A percentile compares a stretch with the other conserved stretches of the same genome.
phyloP scores from a whole-genome alignment of 2,888 invertebrate species.

The Baronia brevicornis region DNA sequence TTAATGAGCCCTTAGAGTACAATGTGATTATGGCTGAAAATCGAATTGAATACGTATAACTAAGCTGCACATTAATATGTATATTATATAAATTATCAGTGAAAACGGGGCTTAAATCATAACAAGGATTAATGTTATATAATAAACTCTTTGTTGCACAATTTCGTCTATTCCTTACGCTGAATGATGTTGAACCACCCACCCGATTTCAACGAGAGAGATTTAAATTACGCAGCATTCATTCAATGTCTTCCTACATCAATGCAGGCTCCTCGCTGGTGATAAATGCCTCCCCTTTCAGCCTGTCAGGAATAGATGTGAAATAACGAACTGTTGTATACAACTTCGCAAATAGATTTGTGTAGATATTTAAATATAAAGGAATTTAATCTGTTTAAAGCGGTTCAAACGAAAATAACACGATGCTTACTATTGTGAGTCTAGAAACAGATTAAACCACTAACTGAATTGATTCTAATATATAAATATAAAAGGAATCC shows the following conservation, averaged over 20 bases:
- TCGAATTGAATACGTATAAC: no score
- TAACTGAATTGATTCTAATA: no score
- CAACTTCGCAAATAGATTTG: constrained; percentile 24
- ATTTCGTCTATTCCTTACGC: constrained; percentile 26
- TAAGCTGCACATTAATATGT: no score
- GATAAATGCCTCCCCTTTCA: constrained; percentile 62
- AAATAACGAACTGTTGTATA: constrained; percentile 48
- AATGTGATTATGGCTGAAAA: no score
- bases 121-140: constrained; percentile 37
- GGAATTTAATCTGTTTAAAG: constrained; percentile 1
- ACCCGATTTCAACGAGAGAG: constrained; percentile 44
- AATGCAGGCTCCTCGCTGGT: constrained; percentile 42
- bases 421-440: no score
- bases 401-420: no score
- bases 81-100: no score
- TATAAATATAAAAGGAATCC: no score
- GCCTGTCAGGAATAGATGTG: constrained; percentile 40
- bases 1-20: no score
- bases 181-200: constrained; percentile 45
- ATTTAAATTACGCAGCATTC: constrained; percentile 58
- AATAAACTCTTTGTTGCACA: constrained; percentile 36
- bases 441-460: no score
- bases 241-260: constrained; percentile 42
- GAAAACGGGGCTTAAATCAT: constrained; percentile 8
- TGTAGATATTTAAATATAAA: not conserved